phyloP scores from a whole-genome alignment of 2,888 invertebrate species.

The Heliconius charithonia region DNA sequence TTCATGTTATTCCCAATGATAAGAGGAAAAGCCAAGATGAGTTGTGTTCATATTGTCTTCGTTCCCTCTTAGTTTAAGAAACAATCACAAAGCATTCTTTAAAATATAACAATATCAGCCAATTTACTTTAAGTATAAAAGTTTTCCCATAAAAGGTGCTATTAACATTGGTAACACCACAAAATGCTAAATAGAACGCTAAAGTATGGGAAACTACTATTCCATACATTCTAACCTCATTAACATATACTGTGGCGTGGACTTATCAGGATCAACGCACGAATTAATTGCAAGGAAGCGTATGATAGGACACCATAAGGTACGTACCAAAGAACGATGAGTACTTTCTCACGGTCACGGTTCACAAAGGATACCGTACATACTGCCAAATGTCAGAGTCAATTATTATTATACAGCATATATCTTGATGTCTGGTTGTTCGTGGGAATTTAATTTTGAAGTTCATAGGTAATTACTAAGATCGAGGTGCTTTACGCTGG shows the following conservation, averaged over 20 bases:
- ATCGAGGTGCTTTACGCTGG: not conserved
- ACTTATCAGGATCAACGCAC: slow-evolving; percentile 76
- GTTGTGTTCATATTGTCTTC: not conserved
- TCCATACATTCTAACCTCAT: slow-evolving; percentile 66
- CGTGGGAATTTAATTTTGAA: slow-evolving; percentile 32
- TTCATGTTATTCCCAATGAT: no score
- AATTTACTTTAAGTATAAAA: slow-evolving; percentile 9
- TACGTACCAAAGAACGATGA: slow-evolving; percentile 56
- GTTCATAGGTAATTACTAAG: not conserved
- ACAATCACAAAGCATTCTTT: not conserved
- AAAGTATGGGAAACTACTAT: slow-evolving; percentile 67
- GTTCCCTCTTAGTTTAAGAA: not conserved
- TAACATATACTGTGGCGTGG: slow-evolving; percentile 66
- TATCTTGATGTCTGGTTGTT: slow-evolving; percentile 15
- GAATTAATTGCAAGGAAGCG: slow-evolving; percentile 81
- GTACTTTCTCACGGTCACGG: slow-evolving; percentile 70
- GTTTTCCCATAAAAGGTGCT: slow-evolving; percentile 34
- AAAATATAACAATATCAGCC: not conserved
- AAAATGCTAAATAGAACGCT: slow-evolving; percentile 53
- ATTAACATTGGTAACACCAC: slow-evolving; percentile 36
- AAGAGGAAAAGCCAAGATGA: no score
- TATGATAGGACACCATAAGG: slow-evolving; percentile 70
- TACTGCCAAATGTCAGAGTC: slow-evolving; percentile 46
- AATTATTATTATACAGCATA: slow-evolving; percentile 45
- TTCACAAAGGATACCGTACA: slow-evolving; percentile 32